Evolutionary conservation across 2,113 vertebrate genomes (phyloP).

Genomic region (Anhinga anhinga): DNA sequence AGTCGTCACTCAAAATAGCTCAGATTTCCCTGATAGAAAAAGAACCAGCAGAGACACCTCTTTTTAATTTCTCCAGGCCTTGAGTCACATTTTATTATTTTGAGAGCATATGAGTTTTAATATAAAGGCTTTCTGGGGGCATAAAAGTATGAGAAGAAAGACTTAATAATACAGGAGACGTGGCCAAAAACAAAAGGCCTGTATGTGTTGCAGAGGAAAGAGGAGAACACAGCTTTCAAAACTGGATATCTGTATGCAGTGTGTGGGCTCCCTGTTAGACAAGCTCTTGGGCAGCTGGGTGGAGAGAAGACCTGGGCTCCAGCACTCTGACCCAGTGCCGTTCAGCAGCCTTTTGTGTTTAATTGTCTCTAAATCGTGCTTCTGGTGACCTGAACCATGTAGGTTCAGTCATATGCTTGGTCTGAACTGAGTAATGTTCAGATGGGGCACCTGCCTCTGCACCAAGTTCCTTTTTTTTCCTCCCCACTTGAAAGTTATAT

Average conservation of each 20-base stretch:
- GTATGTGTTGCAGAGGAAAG: neutral
- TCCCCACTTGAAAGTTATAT: neutral
- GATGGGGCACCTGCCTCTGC: neutral
- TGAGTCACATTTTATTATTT: neutral
- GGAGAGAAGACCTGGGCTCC: neutral
- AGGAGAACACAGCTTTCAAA: neutral
- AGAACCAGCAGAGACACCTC: neutral
- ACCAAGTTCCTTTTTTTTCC: neutral
- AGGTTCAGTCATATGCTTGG: neutral
- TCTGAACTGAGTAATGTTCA: neutral
- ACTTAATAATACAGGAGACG: neutral
- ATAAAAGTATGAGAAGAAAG: neutral
- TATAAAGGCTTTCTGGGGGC: neutral
- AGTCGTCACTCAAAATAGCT: neutral
- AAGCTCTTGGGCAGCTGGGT: neutral
- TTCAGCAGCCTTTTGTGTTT: neutral
- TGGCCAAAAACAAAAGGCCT: neutral
- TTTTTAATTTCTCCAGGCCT: neutral
- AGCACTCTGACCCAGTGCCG: accelerated
- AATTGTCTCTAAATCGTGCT: neutral
- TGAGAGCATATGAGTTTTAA: neutral
- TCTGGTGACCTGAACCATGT: neutral
- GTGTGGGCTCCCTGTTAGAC: neutral
- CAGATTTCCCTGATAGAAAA: neutral
- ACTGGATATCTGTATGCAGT: neutral